phyloP scores from a whole-genome alignment of 1,140 invertebrate species.

The Pinna nobilis region DNA sequence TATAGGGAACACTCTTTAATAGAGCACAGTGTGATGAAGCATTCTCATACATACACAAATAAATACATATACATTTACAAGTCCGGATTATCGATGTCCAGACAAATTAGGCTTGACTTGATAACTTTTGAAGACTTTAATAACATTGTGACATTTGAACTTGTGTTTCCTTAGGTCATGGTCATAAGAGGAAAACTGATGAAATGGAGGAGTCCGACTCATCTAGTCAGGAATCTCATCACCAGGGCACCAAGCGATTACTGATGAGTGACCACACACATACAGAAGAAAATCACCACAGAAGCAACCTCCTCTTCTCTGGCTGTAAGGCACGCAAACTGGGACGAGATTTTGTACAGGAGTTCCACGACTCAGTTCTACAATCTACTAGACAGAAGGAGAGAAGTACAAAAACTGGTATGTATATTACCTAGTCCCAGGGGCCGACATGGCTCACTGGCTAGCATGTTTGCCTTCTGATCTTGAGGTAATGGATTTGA shows the following conservation, averaged over 20 bases:
- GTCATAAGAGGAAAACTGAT: conserved; percentile 7
- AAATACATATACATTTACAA: too few relatives aligned
- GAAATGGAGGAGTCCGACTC: not conserved
- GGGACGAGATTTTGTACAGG: conserved; percentile 69
- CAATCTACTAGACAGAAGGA: conserved; percentile 70
- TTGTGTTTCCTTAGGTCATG: not conserved
- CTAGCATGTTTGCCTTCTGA: too few relatives aligned
- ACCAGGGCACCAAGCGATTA: not conserved
- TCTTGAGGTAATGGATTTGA: too few relatives aligned
- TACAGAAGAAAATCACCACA: not conserved
- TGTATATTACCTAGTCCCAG: not conserved
- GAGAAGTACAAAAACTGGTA: too few relatives aligned
- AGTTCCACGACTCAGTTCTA: conserved; percentile 73
- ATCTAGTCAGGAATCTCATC: too few relatives aligned
- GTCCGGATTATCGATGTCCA: too few relatives aligned
- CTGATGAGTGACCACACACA: not conserved
- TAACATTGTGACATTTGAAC: not conserved
- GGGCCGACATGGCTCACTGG: too few relatives aligned
- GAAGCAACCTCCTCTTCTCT: not conserved
- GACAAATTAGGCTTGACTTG: too few relatives aligned
- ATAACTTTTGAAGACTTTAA: not conserved
- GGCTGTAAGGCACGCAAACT: not conserved
- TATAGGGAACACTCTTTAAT: too few relatives aligned
- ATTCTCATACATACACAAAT: too few relatives aligned
- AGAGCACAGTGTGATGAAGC: too few relatives aligned